Evolutionary conservation across 2,888 invertebrate genomes (phyloP).

Genomic region (Abrostola triplasia): DNA sequence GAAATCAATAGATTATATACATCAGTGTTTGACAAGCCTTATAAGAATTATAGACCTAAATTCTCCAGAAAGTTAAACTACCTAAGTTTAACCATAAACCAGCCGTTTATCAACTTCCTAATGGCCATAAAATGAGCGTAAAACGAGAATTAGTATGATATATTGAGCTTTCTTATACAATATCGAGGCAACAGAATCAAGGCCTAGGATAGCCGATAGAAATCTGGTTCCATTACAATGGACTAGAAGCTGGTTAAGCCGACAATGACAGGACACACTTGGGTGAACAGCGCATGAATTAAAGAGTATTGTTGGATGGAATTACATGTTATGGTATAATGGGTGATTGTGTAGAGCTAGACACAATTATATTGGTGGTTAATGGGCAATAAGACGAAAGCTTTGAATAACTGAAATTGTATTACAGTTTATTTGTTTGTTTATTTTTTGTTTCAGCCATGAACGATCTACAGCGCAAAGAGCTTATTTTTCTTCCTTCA

Average conservation of each 20-base stretch:
- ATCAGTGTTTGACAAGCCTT: too few relatives aligned
- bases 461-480: too few relatives aligned
- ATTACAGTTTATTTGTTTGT: too few relatives aligned
- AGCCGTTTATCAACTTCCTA: constrained; percentile 27
- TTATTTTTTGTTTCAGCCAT: too few relatives aligned
- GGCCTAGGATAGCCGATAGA: constrained; percentile 20
- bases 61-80: constrained; percentile 14
- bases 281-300: not conserved
- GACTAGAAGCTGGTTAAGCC: constrained; percentile 5
- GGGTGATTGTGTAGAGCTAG: too few relatives aligned
- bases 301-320: not conserved
- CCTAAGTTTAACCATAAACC: constrained; percentile 11
- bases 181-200: constrained; percentile 37
- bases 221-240: constrained; percentile 19
- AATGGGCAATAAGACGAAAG: too few relatives aligned
- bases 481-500: too few relatives aligned
- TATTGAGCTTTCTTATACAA: constrained; percentile 42
- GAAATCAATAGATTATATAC: too few relatives aligned
- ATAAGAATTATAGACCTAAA: not conserved
- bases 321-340: not conserved
- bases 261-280: constrained; percentile 11
- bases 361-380: too few relatives aligned
- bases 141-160: constrained; percentile 36
- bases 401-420: too few relatives aligned
- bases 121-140: constrained; percentile 35